Conservation (phyloP, 1,140 invertebrate genomes). For the Drosophila quadrilineata region DNA sequence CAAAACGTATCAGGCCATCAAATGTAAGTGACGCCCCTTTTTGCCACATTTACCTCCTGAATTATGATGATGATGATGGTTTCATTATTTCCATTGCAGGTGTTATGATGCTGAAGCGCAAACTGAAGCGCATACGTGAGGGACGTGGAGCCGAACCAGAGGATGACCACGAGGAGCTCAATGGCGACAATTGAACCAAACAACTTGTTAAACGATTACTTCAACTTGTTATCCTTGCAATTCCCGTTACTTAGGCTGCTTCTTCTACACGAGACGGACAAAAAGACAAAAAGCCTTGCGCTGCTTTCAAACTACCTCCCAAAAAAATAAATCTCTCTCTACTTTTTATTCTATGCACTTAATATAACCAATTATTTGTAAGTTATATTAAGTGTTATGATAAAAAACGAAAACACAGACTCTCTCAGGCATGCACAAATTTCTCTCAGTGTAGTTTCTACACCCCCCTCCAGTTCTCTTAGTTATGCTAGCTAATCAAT, state of each 20-base stretch:
- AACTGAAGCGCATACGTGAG: conserved; percentile 78
- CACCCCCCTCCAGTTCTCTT: conserved; percentile 6
- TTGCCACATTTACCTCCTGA: not conserved
- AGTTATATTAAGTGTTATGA: no score
- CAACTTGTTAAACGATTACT: no score
- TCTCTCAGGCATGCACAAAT: not conserved
- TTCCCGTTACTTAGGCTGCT: no score
- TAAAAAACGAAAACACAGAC: not conserved
- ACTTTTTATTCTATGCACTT: no score
- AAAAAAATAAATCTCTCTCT: conserved; percentile 12
- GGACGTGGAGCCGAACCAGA: conserved; percentile 70
- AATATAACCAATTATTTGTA: no score
- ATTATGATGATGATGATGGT: not conserved
- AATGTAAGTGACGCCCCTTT: conserved; percentile 52
- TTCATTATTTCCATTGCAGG: conserved; percentile 37
- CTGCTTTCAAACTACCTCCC: conserved; percentile 33
- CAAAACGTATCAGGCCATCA: conserved; percentile 79
- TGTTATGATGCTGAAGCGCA: conserved; percentile 79
- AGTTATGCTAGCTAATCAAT: conserved; percentile 24
- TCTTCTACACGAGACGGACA: no score
- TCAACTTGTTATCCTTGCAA: no score
- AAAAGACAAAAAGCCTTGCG: conserved; percentile 42
- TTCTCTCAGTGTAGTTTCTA: no score
- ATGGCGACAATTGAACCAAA: conserved; percentile 26
- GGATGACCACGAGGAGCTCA: conserved; percentile 65